A percentile compares a stretch with the other conserved stretches of the same genome.
Evolutionary conservation across 2,888 invertebrate genomes (phyloP).

Genomic region (Oscheius sp.): DNA sequence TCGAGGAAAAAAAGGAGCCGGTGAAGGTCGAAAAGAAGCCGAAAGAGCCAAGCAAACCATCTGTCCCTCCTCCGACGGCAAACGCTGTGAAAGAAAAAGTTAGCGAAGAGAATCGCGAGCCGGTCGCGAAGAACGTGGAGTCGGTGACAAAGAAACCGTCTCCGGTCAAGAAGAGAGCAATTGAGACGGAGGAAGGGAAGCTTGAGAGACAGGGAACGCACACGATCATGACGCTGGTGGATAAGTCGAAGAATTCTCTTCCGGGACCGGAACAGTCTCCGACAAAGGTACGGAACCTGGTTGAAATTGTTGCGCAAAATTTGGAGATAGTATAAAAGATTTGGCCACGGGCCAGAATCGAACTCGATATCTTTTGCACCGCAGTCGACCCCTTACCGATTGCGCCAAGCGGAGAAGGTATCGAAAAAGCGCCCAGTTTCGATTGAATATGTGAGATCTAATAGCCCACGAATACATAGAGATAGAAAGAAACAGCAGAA

Average conservation of each 20-base stretch:
- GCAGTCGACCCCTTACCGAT: no score
- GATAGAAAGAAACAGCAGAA: no score
- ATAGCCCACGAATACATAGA: no score
- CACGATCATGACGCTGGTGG: slow-evolving; percentile 60
- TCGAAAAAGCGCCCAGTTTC: no score
- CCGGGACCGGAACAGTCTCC: slow-evolving; percentile 54
- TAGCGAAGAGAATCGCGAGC: slow-evolving; percentile 14
- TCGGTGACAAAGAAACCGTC: slow-evolving; percentile 10
- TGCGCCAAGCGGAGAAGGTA: no score
- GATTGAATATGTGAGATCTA: no score
- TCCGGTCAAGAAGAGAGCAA: slow-evolving; percentile 37
- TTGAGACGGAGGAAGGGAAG: slow-evolving; percentile 44
- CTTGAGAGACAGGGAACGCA: slow-evolving; percentile 67
- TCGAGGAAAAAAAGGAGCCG: slow-evolving; percentile 6
- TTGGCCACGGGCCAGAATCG: no score
- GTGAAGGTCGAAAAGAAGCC: slow-evolving; percentile 7
- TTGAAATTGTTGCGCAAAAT: neutral
- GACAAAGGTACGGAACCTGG: slow-evolving; percentile 17
- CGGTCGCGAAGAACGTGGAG: slow-evolving; percentile 2
- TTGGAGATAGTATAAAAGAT: no score
- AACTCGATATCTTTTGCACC: no score
- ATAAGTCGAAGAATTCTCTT: slow-evolving; percentile 42
- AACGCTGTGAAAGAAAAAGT: slow-evolving; percentile 24
- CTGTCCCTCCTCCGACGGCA: neutral
- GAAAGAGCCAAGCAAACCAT: slow-evolving; percentile 1